Percentiles rank a stretch among this genome's conserved stretches.
Conservation (phyloP, 2,888 invertebrate genomes). For the Hydriomena furcata region DNA sequence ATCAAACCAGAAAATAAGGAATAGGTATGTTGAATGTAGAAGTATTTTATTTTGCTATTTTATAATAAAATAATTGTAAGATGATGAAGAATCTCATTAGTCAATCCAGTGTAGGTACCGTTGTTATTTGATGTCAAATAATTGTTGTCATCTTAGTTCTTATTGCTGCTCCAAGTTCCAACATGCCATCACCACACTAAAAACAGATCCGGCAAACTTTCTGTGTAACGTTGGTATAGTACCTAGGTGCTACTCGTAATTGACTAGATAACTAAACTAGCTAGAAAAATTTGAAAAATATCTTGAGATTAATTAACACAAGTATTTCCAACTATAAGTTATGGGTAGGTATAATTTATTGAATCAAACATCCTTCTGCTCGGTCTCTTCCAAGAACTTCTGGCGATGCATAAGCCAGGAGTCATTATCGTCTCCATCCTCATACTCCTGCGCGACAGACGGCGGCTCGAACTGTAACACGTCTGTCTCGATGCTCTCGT, state of each 20-base stretch:
- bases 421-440: constrained; percentile 67
- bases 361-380: constrained; percentile 42
- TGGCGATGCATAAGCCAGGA: constrained; percentile 74
- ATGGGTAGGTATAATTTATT: constrained; percentile 14
- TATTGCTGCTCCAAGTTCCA: no score
- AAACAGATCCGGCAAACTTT: no score
- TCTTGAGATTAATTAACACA: background rate
- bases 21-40: constrained; percentile 38
- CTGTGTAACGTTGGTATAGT: no score
- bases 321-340: background rate
- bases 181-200: no score
- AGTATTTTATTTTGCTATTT: constrained; percentile 50
- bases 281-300: no score
- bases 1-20: constrained; percentile 29
- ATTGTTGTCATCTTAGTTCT: no score
- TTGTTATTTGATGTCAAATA: no score
- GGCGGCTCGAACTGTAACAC: constrained; percentile 70
- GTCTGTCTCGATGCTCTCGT: constrained; percentile 63
- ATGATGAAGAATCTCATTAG: no score
- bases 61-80: constrained; percentile 48
- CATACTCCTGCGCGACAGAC: constrained; percentile 60
- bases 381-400: constrained; percentile 69
- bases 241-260: no score
- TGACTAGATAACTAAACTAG: no score
- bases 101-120: no score